A percentile compares a stretch with the other conserved stretches of the same genome.
Conservation (phyloP, 2,888 invertebrate species). For the Xylophagus ater region DNA sequence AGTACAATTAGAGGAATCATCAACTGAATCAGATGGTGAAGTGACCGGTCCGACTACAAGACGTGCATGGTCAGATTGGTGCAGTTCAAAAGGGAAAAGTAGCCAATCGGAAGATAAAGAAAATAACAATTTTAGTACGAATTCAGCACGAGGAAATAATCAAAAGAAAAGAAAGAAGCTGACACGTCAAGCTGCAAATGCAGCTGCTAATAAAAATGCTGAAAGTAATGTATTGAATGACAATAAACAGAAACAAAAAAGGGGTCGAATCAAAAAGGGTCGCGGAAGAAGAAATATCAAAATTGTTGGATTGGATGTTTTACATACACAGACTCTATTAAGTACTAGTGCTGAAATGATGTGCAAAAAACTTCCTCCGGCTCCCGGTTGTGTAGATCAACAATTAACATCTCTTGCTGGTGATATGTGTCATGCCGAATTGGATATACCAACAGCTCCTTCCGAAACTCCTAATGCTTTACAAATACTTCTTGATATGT, state of each 20-base stretch:
- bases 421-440: slow-evolving; percentile 64
- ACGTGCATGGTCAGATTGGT: slow-evolving; percentile 65
- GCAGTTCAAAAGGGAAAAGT: slow-evolving; percentile 48
- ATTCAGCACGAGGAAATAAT: slow-evolving; percentile 23
- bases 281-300: slow-evolving; percentile 56
- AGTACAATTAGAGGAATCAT: slow-evolving; percentile 28
- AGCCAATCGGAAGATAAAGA: slow-evolving; percentile 51
- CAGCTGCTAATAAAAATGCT: slow-evolving; percentile 19
- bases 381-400: slow-evolving; percentile 86
- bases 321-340: slow-evolving; percentile 79
- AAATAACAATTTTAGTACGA: slow-evolving; percentile 36
- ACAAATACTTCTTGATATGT: slow-evolving; percentile 76
- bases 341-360: slow-evolving; percentile 68
- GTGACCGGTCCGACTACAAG: slow-evolving; percentile 57
- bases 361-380: slow-evolving; percentile 68
- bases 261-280: slow-evolving; percentile 54
- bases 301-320: slow-evolving; percentile 76
- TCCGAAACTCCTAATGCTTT: slow-evolving; percentile 72
- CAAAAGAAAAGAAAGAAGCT: slow-evolving; percentile 38
- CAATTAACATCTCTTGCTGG: slow-evolving; percentile 70
- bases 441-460: slow-evolving; percentile 70
- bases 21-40: slow-evolving; percentile 34
- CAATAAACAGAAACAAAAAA: slow-evolving; percentile 23
- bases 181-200: slow-evolving; percentile 36
- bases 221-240: slow-evolving; percentile 19